phyloP scores from a whole-genome alignment of 2,797 vertebrate species.

The Chrosomus eos region DNA sequence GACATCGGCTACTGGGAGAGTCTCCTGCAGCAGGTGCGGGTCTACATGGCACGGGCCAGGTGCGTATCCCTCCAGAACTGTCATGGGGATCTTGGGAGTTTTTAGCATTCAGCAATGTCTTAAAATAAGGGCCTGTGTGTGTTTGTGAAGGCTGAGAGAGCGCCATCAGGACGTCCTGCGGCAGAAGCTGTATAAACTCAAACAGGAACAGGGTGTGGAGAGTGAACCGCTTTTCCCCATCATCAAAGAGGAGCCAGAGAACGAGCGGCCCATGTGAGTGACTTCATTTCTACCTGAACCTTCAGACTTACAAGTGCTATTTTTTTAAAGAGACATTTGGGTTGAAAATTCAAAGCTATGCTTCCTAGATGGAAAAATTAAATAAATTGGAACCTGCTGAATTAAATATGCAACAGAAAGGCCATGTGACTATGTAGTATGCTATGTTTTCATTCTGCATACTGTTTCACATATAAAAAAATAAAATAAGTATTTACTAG shows the following conservation, averaged over 20 bases:
- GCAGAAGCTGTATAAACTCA: constrained; percentile 96
- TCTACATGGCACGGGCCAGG: constrained; percentile 97
- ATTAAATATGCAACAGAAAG: neutral
- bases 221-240: constrained; percentile 95
- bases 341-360: neutral
- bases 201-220: constrained; percentile 97
- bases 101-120: neutral
- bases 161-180: constrained; percentile 96
- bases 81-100: too few species aligned
- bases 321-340: neutral
- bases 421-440: neutral
- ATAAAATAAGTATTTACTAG: neutral
- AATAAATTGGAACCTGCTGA: neutral
- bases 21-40: constrained; percentile 92
- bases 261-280: constrained; percentile 78
- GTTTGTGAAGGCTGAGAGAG: constrained; percentile 84
- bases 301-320: neutral
- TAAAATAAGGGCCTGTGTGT: neutral
- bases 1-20: constrained; percentile 99
- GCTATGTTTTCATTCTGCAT: neutral
- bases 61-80: constrained; percentile 59
- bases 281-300: neutral
- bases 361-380: neutral
- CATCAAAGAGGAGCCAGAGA: constrained; percentile 82
- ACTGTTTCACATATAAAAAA: neutral